Percentiles rank a stretch among this genome's conserved stretches.
Conservation (phyloP, 1,140 invertebrate genomes). For the Prorops nasuta region DNA sequence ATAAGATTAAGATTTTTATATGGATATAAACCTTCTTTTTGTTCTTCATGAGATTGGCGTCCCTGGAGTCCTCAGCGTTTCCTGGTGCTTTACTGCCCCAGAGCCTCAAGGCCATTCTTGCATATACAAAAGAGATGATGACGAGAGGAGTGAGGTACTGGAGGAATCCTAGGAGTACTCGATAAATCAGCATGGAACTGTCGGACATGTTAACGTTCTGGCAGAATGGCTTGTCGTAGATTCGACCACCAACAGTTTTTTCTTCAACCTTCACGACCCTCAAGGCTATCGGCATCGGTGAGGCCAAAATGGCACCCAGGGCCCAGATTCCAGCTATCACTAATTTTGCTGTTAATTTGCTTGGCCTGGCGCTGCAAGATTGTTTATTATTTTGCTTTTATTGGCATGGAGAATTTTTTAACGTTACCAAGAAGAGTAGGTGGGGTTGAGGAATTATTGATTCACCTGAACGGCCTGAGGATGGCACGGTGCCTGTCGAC, state of each 20-base stretch:
- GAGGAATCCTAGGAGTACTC: slow-evolving; percentile 58
- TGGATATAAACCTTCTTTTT: slow-evolving; percentile 87
- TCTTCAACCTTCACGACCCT: slow-evolving; percentile 55
- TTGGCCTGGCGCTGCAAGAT: slow-evolving; percentile 62
- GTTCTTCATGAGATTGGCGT: slow-evolving; percentile 74
- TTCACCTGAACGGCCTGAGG: slow-evolving; percentile 67
- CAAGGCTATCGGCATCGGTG: slow-evolving; percentile 67
- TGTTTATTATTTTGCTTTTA: neutral
- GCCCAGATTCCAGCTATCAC: slow-evolving; percentile 71
- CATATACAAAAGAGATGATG: slow-evolving; percentile 77
- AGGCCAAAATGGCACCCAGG: slow-evolving; percentile 61
- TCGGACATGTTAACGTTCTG: slow-evolving; percentile 58
- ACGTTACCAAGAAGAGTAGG: neutral
- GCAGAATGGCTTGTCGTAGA: slow-evolving; percentile 59
- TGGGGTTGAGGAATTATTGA: neutral
- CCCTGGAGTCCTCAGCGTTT: slow-evolving; percentile 70
- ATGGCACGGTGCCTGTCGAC: slow-evolving; percentile 74
- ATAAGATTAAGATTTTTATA: no score
- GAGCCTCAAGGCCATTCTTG: slow-evolving; percentile 71
- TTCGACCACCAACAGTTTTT: slow-evolving; percentile 19
- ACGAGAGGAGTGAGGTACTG: slow-evolving; percentile 77
- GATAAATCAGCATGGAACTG: slow-evolving; percentile 60
- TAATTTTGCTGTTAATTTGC: slow-evolving; percentile 68
- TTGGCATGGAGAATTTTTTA: neutral
- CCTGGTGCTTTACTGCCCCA: slow-evolving; percentile 76